phyloP scores from a whole-genome alignment of 2,888 invertebrate species.

The Glyphotaelius pellucidus region DNA sequence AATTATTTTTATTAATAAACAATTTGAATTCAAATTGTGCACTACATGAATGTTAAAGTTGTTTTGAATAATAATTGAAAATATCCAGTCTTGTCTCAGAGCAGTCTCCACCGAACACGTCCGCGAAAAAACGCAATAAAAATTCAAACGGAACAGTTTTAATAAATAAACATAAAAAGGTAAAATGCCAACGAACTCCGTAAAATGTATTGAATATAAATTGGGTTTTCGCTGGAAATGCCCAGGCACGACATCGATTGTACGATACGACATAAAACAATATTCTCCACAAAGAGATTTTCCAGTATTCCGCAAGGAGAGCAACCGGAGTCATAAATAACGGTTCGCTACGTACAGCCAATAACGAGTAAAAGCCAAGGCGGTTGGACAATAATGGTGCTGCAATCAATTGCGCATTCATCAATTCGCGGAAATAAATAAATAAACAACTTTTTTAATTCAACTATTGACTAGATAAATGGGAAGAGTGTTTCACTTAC shows the following conservation, averaged over 20 bases:
- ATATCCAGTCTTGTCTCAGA: not conserved
- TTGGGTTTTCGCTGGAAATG: not conserved
- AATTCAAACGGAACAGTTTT: constrained; percentile 18
- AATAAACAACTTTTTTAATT: not conserved
- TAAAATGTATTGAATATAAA: constrained; percentile 46
- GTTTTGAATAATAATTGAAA: not conserved
- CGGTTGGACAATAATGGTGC: constrained; percentile 18
- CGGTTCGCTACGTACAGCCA: constrained; percentile 18
- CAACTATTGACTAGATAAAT: not conserved
- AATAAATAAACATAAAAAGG: constrained; percentile 40
- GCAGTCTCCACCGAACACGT: constrained; percentile 14
- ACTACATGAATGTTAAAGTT: not conserved
- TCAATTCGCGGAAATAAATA: not conserved
- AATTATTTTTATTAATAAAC: not conserved
- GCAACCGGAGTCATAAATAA: constrained; percentile 36
- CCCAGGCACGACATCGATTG: constrained; percentile 41
- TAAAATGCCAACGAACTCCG: constrained; percentile 11
- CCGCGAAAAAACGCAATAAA: constrained; percentile 27
- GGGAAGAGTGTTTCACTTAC: not conserved
- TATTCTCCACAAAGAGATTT: constrained; percentile 28
- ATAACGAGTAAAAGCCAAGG: constrained; percentile 30
- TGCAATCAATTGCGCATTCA: constrained; percentile 30
- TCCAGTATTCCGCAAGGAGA: constrained; percentile 41
- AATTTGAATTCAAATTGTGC: not conserved
- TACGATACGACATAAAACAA: constrained; percentile 19